These are phyloP conservation scores for Pseudochirops cupreus DNA, from an alignment of 2,797 vertebrate genomes.

Conservation along the genomic window DNA sequence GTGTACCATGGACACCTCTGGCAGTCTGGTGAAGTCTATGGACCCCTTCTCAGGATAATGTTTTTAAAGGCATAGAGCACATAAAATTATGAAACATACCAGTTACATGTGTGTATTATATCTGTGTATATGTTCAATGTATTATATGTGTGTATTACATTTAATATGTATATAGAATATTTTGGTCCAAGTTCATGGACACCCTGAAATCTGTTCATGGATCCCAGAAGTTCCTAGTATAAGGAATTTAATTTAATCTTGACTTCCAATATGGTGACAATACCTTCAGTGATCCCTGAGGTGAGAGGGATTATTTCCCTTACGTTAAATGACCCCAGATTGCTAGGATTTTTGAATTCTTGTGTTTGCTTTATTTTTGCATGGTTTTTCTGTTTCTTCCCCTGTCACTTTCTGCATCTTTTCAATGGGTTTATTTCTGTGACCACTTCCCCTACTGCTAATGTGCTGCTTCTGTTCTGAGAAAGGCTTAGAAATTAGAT, in stretches of 20 bases:
- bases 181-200: not conserved
- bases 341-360: not conserved
- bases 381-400: not conserved
- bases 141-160: not conserved
- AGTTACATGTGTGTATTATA: not conserved
- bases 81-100: not conserved
- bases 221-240: not conserved
- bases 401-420: not conserved
- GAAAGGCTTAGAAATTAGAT: not conserved
- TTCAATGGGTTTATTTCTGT: not conserved
- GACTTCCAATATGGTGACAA: not conserved
- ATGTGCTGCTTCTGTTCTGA: not conserved
- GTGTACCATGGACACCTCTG: not conserved
- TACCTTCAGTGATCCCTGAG: not conserved
- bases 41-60: not conserved
- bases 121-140: not conserved
- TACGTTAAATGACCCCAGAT: not conserved
- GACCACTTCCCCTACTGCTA: not conserved
- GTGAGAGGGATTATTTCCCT: not conserved
- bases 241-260: not conserved
- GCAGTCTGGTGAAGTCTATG: not conserved
- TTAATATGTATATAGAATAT: not conserved
- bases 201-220: not conserved
- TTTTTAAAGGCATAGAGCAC: not conserved
- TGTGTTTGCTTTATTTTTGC: not conserved